Base-by-base conservation (phyloP, 2,888 invertebrate species). In the Drosophila picticornis region DNA sequence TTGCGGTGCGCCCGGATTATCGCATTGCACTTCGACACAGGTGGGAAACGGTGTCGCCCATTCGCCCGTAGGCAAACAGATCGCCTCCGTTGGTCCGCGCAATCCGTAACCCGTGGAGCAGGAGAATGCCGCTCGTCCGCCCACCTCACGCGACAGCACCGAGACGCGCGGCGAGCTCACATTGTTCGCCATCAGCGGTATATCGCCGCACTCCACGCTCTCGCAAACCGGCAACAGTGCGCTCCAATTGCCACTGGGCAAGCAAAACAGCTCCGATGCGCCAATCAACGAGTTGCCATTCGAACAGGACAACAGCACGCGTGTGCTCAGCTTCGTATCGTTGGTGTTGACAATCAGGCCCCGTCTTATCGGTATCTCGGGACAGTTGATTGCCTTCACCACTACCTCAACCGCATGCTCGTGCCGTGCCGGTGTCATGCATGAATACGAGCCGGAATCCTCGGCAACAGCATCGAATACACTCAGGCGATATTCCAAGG, bases 161-260 rank as follows among this genome's bases (percentile, higher is more conserved):
- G 96, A 94, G 72, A 97, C 96, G 46, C 96, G 95, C 19, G 97
- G 95, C 50, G 96, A 94, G 5, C 95, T 94, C 82, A 96, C 94
- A 78, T 95, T 95, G 85, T 91, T 91, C 16, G 94, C 94, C 76
- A 80, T 80, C 10, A 92, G 80, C 55, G 95, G 94, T 66, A 97
- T 95, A 87, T 97, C 97, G 16, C 97, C 97, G 91, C 97, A 97
- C 93, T 97, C 97, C 59, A 97, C 96, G 96, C 97, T 97, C 93
- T 97, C 96, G 92, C 97, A 97, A 52, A 96, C 95, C 10, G 97
- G 97, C 73, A 97, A 94, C 3, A 96, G 96, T 0, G 96, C 95
- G 83, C 96, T 97, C 97, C 97, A 97, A 92, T 97, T 97, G 32
- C 97, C 97, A 27, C 97, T 97, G 0, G 97, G 96, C n/a, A 96